Evolutionary conservation across 2,888 invertebrate genomes (phyloP).

Genomic region (Drosophila infuscata): DNA sequence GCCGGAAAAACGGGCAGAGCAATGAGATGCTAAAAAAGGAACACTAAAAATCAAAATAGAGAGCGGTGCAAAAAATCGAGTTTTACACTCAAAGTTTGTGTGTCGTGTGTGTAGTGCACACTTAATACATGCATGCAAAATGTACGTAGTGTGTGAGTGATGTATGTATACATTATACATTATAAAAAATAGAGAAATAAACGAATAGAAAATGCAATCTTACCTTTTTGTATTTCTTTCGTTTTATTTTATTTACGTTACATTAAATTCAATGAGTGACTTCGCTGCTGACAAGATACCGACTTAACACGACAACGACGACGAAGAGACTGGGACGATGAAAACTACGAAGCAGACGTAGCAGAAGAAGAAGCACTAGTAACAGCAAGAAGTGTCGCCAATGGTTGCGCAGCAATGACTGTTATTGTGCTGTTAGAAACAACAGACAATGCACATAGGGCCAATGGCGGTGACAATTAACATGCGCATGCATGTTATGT

Average conservation of each 20-base stretch:
- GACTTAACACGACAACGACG: conserved; percentile 41
- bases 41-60: conserved; percentile 58
- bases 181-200: conserved; percentile 31
- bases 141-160: conserved; percentile 15
- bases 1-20: conserved; percentile 21
- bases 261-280: conserved; percentile 41
- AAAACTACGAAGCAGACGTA: conserved; percentile 2
- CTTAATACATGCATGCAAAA: conserved; percentile 21
- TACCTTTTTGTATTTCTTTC: conserved; percentile 52
- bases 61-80: conserved; percentile 32
- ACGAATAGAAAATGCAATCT: conserved; percentile 53
- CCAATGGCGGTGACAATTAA: conserved; percentile 4
- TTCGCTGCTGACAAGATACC: conserved; percentile 48
- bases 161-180: conserved; percentile 16
- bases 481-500: conserved; percentile 7
- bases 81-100: not conserved
- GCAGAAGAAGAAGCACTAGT: conserved; percentile 15
- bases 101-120: not conserved
- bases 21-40: conserved; percentile 30
- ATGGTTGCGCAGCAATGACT: conserved; percentile 15
- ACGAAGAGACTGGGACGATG: conserved; percentile 10
- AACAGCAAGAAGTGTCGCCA: conserved; percentile 37
- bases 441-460: conserved; percentile 21
- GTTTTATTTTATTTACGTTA: not conserved
- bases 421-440: conserved; percentile 46